These are phyloP conservation scores for Chaetodon trifascialis DNA, from an alignment of 2,113 vertebrate species.

Conservation along the genomic window DNA sequence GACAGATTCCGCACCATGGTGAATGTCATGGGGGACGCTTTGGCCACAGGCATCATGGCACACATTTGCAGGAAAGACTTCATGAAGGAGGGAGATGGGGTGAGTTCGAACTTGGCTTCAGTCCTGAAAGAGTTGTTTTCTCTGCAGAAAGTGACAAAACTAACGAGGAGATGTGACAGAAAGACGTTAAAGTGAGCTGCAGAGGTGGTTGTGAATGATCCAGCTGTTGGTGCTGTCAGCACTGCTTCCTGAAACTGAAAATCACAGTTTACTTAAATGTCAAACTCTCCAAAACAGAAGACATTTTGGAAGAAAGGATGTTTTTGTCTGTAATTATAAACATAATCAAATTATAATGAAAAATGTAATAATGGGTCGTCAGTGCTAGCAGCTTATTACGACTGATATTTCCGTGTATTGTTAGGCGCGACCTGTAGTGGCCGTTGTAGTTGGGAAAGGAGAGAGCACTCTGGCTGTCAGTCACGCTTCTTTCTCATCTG, in stretches of 20 bases:
- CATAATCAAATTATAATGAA: too few relatives aligned
- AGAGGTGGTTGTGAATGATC: not conserved
- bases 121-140: not conserved
- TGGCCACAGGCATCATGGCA: slow-evolving; percentile 98
- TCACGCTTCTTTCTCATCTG: not conserved
- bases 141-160: not conserved
- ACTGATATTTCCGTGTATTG: too few relatives aligned
- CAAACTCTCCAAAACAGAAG: not conserved
- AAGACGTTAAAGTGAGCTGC: not conserved
- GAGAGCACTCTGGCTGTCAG: not conserved
- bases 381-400: too few relatives aligned
- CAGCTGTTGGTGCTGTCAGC: not conserved
- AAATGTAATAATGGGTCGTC: too few relatives aligned
- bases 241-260: not conserved
- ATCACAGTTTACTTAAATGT: slow-evolving; percentile 1
- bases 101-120: slow-evolving; percentile 65
- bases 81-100: slow-evolving; percentile 90
- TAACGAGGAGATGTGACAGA: not conserved
- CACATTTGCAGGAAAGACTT: slow-evolving; percentile 98
- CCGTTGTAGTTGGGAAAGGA: not conserved
- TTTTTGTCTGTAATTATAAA: too few relatives aligned
- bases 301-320: too few relatives aligned
- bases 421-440: too few relatives aligned
- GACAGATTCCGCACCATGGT: slow-evolving; percentile 99
- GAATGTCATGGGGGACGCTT: slow-evolving; percentile 94